Percentiles rank a stretch among this genome's conserved stretches.
phyloP scores from a whole-genome alignment of 2,797 vertebrate genomes.

The Pangasius krempfi region DNA sequence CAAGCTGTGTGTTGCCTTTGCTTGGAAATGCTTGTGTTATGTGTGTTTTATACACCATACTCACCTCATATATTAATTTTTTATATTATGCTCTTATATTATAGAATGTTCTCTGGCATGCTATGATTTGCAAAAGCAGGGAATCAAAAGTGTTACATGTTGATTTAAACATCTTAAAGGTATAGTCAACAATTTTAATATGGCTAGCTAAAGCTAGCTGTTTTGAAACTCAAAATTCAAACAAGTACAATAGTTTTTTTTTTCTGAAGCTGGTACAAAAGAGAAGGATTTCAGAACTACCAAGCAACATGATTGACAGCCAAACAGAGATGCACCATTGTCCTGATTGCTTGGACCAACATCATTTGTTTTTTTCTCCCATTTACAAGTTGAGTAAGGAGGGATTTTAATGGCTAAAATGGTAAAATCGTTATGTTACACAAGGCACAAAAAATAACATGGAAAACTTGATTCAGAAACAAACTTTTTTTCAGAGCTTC shows the following conservation, averaged over 20 bases:
- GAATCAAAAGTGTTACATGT: background rate
- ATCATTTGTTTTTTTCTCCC: background rate
- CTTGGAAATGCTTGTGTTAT: conserved; percentile 39
- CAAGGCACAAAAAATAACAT: background rate
- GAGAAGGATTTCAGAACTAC: background rate
- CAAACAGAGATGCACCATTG: background rate
- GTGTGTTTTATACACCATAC: background rate
- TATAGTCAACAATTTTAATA: background rate
- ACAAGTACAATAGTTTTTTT: background rate
- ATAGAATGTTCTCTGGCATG: background rate
- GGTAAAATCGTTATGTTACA: background rate
- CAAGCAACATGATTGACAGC: background rate
- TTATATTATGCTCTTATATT: background rate
- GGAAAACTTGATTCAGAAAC: background rate
- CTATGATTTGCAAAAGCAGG: background rate
- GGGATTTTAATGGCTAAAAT: background rate
- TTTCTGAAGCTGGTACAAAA: background rate
- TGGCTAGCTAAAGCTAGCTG: background rate
- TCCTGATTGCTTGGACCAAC: background rate
- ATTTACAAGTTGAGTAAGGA: background rate
- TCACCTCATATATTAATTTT: background rate
- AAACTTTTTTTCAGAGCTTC: background rate
- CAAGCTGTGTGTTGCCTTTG: conserved; percentile 36
- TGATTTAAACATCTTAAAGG: background rate
- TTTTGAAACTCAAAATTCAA: background rate